Evolutionary conservation across 2,113 vertebrate species (phyloP), one percentile per base, ranked within the genome.

Genomic region (Ciconia stormi): DNA sequence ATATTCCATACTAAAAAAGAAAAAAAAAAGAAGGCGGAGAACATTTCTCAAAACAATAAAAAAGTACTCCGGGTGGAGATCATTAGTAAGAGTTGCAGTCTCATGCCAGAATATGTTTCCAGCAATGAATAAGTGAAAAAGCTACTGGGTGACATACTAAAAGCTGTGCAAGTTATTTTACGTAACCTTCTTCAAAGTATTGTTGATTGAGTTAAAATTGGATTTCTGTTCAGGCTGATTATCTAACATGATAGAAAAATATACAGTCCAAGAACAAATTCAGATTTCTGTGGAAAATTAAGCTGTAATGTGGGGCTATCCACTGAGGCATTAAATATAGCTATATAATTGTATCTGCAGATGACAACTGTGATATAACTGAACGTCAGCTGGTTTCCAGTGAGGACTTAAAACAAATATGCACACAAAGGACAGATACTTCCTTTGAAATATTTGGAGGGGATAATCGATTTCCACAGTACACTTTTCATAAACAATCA

Each of bases 201-300:
- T 82, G 84, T 80, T 97, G 95, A 98, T 97, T 94, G 96, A 97
- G 93, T 86, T 92, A 97, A 97, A 98, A 98, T 98, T 98, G 95
- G 80, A 96, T 98, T 98, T 98, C 97, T 98, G 73, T 88, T 98
- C 95, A 49, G 76, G 96, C 82, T 97, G 96, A 97, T 98, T 97
- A 97, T 97, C 91, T 97, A 96, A 97, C 96, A 83, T 92, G 94
- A 97, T 93, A 97, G 96, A 98, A 97, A 97, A 98, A 97, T 95
- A 97, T 87, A 96, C 73, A 97, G 92, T 95, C 92, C 69, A 96
- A 79, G 91, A 98, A 95, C 40, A 96, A 95, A 97, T 97, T 97
- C 92, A 97, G 85, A 96, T 97, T 98, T 97, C 93, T 95, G 89
- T 94, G 72, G 80, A 96, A 98, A 98, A 98, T 97, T 97, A 97